A percentile compares a stretch with the other conserved stretches of the same genome.
These are phyloP conservation scores for Turritopsis rubra DNA, from an alignment of 30 jellyfish, hydroid and myxozoan genomes.

Conservation along the genomic window DNA sequence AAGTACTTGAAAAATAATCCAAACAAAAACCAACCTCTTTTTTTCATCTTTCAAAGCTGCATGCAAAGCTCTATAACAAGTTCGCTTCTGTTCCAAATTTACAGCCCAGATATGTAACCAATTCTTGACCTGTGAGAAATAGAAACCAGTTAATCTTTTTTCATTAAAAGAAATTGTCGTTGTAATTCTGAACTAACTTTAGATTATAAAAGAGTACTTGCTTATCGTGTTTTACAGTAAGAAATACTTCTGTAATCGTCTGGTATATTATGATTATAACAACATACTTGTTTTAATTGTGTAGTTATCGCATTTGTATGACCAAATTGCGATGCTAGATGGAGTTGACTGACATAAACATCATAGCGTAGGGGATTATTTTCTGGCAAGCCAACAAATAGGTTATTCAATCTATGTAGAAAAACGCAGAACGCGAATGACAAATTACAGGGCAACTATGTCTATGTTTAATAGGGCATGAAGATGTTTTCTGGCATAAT, in stretches of 20 bases:
- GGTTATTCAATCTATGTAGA: slow-evolving; percentile 46
- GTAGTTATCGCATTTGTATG: slow-evolving; percentile 62
- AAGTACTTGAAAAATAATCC: background rate
- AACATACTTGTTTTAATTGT: slow-evolving; percentile 55
- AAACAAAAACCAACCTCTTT: slow-evolving; percentile 43
- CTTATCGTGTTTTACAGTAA: too few species aligned
- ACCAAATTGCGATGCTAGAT: slow-evolving; percentile 68
- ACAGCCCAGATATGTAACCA: slow-evolving; percentile 74
- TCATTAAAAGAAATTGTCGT: too few species aligned
- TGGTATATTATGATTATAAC: too few species aligned
- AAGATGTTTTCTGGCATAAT: too few species aligned
- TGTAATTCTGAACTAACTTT: too few species aligned
- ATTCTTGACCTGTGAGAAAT: slow-evolving; percentile 44
- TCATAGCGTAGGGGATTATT: slow-evolving; percentile 58
- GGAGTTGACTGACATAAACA: slow-evolving; percentile 67
- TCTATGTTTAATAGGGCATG: too few species aligned
- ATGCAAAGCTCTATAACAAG: slow-evolving; percentile 69
- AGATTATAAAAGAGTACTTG: too few species aligned
- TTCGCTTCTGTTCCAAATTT: slow-evolving; percentile 57
- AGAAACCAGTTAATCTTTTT: background rate
- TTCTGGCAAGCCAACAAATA: slow-evolving; percentile 66
- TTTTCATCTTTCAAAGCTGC: slow-evolving; percentile 63
- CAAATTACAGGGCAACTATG: too few species aligned
- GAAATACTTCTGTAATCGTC: too few species aligned
- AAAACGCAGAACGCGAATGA: background rate